Evolutionary conservation across 1,140 invertebrate genomes (phyloP).

Genomic region (Calliopsis andreniformis): DNA sequence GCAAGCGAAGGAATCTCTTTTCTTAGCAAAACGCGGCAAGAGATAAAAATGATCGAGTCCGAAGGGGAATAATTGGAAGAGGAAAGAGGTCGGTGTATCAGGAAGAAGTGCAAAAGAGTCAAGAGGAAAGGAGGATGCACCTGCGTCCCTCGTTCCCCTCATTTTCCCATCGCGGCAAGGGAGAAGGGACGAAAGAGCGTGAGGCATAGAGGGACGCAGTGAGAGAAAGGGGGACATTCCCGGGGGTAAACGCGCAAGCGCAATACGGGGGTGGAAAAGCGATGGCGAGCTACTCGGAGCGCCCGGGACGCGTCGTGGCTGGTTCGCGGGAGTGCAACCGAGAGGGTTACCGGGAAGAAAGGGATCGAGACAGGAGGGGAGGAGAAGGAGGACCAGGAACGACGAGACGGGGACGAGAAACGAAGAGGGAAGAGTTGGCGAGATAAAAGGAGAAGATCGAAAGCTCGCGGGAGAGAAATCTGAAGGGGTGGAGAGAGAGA

Average conservation of each 20-base stretch:
- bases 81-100: background rate
- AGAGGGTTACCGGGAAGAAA: slow-evolving; percentile 36
- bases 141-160: background rate
- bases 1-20: background rate
- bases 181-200: background rate
- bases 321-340: slow-evolving; percentile 13
- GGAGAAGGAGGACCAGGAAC: background rate
- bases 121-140: background rate
- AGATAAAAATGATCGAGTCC: background rate
- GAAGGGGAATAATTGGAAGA: background rate
- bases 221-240: slow-evolving; percentile 58
- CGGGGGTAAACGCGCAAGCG: slow-evolving; percentile 74
- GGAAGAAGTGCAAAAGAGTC: background rate
- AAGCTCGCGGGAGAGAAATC: slow-evolving; percentile 20
- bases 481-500: slow-evolving; percentile 13
- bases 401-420: background rate
- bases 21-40: background rate
- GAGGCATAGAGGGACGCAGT: background rate
- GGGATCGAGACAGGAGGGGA: slow-evolving; percentile 29
- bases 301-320: slow-evolving; percentile 74
- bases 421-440: background rate
- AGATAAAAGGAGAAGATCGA: slow-evolving; percentile 32
- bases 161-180: background rate
- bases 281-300: slow-evolving; percentile 77
- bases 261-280: slow-evolving; percentile 76